These are phyloP conservation scores for Sminthopsis crassicaudata DNA, from an alignment of 2,113 vertebrate genomes.

Conservation along the genomic window DNA sequence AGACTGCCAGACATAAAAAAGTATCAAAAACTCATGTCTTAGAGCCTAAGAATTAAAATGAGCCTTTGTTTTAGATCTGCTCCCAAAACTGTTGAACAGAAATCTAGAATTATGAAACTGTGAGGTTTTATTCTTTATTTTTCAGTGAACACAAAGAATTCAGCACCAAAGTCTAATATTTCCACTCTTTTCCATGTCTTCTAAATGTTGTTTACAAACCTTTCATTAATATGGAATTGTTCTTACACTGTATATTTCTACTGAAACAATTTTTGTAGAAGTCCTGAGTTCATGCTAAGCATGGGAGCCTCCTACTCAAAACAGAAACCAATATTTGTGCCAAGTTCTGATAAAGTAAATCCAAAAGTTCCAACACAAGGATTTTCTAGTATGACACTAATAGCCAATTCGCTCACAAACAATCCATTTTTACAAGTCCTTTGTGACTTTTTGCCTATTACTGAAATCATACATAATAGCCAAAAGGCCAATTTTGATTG, in stretches of 20 bases:
- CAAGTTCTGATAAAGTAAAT: background rate
- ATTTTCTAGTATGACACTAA: background rate
- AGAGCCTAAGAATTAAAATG: background rate
- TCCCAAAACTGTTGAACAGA: background rate
- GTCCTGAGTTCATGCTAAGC: background rate
- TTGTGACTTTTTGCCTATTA: slow-evolving; percentile 13
- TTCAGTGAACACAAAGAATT: background rate
- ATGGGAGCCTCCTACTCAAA: background rate
- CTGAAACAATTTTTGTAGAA: background rate
- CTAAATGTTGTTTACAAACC: background rate
- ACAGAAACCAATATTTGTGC: background rate
- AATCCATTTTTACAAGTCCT: background rate
- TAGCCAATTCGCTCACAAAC: background rate
- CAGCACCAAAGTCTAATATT: background rate
- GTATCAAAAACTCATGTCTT: background rate
- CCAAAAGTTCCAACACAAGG: background rate
- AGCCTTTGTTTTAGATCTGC: background rate
- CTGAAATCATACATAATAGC: slow-evolving; percentile 26
- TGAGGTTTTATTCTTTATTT: background rate
- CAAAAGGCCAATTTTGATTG: slow-evolving; percentile 11
- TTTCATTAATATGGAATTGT: background rate
- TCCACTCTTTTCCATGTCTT: background rate
- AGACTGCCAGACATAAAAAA: background rate
- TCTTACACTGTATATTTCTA: background rate
- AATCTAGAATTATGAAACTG: background rate